Base-by-base conservation (phyloP, 53 echinoderm and acorn worm species). In the Holothuria scabra region DNA sequence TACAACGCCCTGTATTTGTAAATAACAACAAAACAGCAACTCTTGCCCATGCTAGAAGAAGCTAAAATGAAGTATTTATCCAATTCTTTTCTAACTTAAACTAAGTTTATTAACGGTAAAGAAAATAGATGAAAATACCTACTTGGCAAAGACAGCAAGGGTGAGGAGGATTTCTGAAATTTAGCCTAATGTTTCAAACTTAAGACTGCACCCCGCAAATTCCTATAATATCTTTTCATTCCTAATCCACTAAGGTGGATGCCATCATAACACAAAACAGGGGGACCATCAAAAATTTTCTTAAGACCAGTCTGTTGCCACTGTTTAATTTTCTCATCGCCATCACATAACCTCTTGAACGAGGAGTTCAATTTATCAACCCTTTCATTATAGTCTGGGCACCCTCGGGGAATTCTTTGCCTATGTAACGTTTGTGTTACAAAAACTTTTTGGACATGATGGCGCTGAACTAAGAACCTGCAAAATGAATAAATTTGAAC, bases 351-450 rank as follows among this genome's bases (percentile, higher is more conserved):
- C 18, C 5, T 49, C 48, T 38, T 26, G 25, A 74, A 74, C 22
- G 74, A 38, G 44, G 74, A 74, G 22, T 74, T 44, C 19, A 74
- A 44, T 1, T n/a, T 35, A 37, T 74, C 74, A 19, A 74, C 74
- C 74, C 19, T 38, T 12, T 48, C 16, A 44, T 44, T 74, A 25
- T 44, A 49, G 22, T 74, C 46, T 44, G 41, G 74, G 74, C 31
- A 30, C 25, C 44, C 12, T 25, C 37, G 41, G 18, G 46, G 52
- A n/a, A 74, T 19, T 25, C 46, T 74, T 74, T 38, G 20, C 74
- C 52, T 74, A 74, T 74, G 74, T 13, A 74, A 32, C 31, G 48
- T 46, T 74, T 74, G 46, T 26, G 37, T 41, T 74, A 74, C 52
- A 46, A 20, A 74, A 74, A 74, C 48, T 35, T 32, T 18, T 25